These are phyloP conservation scores for Phasia obesa DNA, from an alignment of 2,888 invertebrate species.

Conservation along the genomic window DNA sequence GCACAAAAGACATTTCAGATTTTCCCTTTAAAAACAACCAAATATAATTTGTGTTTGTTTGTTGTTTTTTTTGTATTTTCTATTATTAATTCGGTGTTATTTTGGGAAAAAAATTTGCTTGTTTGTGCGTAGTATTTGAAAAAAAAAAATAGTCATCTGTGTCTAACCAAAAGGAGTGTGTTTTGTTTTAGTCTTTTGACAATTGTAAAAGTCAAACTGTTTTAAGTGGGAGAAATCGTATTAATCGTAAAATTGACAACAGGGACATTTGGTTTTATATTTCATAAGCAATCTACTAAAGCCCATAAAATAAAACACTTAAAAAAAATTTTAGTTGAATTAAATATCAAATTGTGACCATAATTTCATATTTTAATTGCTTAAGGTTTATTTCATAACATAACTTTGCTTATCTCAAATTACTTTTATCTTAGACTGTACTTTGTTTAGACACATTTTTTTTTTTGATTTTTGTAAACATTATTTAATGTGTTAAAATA, in stretches of 20 bases:
- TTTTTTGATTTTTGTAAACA: too few species aligned
- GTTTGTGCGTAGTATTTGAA: neutral
- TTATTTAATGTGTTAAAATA: too few species aligned
- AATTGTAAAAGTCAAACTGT: slow-evolving; percentile 49
- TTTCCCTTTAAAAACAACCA: slow-evolving; percentile 35
- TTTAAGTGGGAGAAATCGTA: slow-evolving; percentile 48
- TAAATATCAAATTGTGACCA: neutral
- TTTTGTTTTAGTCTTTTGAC: slow-evolving; percentile 44
- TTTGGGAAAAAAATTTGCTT: slow-evolving; percentile 30
- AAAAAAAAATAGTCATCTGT: neutral
- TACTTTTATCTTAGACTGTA: neutral
- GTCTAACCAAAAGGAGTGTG: slow-evolving; percentile 43
- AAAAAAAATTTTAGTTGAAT: neutral
- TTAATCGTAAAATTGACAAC: slow-evolving; percentile 42
- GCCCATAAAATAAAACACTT: slow-evolving; percentile 28
- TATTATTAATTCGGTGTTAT: slow-evolving; percentile 25
- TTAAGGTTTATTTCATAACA: neutral
- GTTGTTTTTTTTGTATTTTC: slow-evolving; percentile 30
- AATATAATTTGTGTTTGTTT: slow-evolving; percentile 42
- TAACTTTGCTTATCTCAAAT: slow-evolving; percentile 5
- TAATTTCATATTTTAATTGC: neutral
- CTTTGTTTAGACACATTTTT: too few species aligned
- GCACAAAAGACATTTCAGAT: slow-evolving; percentile 51
- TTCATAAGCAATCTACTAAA: slow-evolving; percentile 51
- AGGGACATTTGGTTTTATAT: slow-evolving; percentile 52